Evolutionary conservation across 2,113 vertebrate genomes (phyloP).

Genomic region (Calyptommatus sinebrachiatus): DNA sequence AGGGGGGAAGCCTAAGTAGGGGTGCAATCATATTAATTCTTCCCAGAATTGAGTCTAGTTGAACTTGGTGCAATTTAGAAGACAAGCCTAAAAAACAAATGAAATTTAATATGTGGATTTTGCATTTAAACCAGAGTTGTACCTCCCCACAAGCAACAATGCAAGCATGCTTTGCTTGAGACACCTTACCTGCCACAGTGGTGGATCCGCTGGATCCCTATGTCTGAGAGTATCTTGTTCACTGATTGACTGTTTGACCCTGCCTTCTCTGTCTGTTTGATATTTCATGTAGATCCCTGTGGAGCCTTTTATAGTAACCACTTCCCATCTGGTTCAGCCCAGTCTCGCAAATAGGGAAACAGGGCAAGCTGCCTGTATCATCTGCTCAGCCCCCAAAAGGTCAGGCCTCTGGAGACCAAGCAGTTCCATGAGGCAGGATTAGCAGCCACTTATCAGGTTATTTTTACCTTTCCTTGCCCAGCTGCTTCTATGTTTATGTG

Average conservation of each 20-base stretch:
- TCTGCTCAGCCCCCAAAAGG: slow-evolving; percentile 14
- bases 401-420: slow-evolving; percentile 7
- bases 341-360: slow-evolving; percentile 6
- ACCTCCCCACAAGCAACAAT: background rate
- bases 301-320: slow-evolving; percentile 27
- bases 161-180: background rate
- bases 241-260: background rate
- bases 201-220: background rate
- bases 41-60: background rate
- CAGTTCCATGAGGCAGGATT: slow-evolving; percentile 20
- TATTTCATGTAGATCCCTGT: slow-evolving; percentile 4
- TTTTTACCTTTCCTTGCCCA: slow-evolving; percentile 26
- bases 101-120: background rate
- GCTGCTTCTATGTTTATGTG: background rate
- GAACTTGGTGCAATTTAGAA: background rate
- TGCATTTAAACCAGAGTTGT: background rate
- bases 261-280: background rate
- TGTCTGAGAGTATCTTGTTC: background rate
- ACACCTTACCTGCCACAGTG: slow-evolving; percentile 1
- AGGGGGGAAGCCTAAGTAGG: background rate
- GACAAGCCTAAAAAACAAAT: background rate
- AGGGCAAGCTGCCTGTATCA: slow-evolving; percentile 7
- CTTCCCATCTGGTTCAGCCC: slow-evolving; percentile 22
- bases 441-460: slow-evolving; percentile 35
- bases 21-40: background rate